A percentile compares a stretch with the other conserved stretches of the same genome.
Conservation (phyloP, 2,113 vertebrate species). For the Ursus arctos region DNA sequence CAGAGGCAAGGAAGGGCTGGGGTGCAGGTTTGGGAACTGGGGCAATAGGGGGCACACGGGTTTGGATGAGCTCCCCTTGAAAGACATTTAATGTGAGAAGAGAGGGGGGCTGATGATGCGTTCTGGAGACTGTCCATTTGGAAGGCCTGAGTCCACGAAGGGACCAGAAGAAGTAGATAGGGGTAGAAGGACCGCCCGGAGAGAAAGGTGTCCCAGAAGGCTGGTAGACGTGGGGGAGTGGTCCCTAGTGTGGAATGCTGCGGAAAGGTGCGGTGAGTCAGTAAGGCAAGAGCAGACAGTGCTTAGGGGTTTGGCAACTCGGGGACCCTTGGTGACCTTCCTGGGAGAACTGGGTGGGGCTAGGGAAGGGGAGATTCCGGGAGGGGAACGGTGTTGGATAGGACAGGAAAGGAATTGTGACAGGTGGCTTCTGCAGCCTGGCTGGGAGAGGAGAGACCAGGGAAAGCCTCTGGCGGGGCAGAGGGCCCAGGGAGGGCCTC, state of each 20-base stretch:
- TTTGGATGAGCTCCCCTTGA: not conserved
- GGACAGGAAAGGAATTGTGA: not conserved
- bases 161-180: not conserved
- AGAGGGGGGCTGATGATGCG: too few species aligned
- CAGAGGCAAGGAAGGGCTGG: too few species aligned
- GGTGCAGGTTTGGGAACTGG: not conserved
- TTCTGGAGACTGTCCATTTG: too few species aligned
- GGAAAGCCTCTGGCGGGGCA: rapidly evolving
- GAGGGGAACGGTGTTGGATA: not conserved
- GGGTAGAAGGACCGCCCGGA: not conserved
- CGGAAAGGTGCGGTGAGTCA: not conserved
- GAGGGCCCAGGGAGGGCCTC: not conserved
- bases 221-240: not conserved
- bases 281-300: too few species aligned
- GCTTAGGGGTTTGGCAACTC: not conserved
- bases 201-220: not conserved
- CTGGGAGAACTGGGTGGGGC: not conserved
- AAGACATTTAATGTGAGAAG: not conserved
- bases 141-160: not conserved
- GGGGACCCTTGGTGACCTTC: not conserved
- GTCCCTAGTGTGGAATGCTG: rapidly evolving
- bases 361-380: not conserved
- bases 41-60: rapidly evolving
- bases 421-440: not conserved
- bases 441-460: not conserved